Base-by-base conservation (phyloP, 2,113 vertebrate genomes). In the Laticauda laticaudata region DNA sequence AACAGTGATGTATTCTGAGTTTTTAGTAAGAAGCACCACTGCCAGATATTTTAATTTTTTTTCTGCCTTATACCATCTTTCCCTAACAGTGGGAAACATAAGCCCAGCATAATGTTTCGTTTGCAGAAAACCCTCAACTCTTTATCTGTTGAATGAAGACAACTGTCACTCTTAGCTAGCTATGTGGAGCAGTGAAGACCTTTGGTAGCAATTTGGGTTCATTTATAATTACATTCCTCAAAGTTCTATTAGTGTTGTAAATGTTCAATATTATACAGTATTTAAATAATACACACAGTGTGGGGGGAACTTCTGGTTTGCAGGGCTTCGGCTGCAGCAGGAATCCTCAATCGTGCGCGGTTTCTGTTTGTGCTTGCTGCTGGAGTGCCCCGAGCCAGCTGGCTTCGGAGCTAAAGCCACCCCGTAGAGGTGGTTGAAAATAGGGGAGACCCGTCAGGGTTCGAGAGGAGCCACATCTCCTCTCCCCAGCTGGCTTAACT, bases 71-170 rank as follows among this genome's bases (percentile, higher is more conserved):
- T 55, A 81, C 43, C 3, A 43, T 54, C 87, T 7, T 9, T 86
- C 0, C 18, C 0, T 0, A 34, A 61, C 1, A 34, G 54, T 54
- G 86, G 29, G 89, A 94, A 23, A 23, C 92, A 92, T n/a, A 1
- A 43, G n/a, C 48, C 48, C 75, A 90, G 24, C 45, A 18, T 34
- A 15, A 87, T 92, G 86, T 92, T 92, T 87, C 94, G 53, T 85
- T 91, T 95, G 93, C 61, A 86, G 26, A 1, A 64, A 24, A 34
- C 10, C 55, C 88, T 81, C 92, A 57, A 26, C 39, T 92, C 23
- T 6, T 3, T 81, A 90, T 86, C 15, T 20, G 0, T 34, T 9
- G 24, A 92, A 51, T 55, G 48, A 85, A 39, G 45, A 3, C 57
- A 93, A 69, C 18, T 93, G 90, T 91, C 39, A 43, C 0, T 88